Conservation (phyloP, 2,797 vertebrate species). For the Cyclura pinguis region DNA sequence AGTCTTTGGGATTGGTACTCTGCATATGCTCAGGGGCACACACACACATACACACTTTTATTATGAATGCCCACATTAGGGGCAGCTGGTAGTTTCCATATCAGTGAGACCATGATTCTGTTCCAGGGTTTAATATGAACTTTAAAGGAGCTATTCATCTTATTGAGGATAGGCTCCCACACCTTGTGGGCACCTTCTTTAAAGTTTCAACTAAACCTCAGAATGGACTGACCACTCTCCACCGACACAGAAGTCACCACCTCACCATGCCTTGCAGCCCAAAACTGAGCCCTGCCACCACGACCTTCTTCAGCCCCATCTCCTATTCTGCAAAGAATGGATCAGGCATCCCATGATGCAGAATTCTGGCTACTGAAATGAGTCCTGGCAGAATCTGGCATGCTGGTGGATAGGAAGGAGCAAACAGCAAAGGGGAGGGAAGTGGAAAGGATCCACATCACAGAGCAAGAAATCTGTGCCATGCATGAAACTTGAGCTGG, state of each 20-base stretch:
- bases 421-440: neutral
- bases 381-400: neutral
- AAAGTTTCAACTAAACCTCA: too few relatives aligned
- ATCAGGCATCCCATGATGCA: neutral
- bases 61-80: neutral
- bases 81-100: too few relatives aligned
- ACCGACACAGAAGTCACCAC: too few relatives aligned
- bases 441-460: rapidly evolving
- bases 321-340: neutral
- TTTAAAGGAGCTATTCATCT: too few relatives aligned
- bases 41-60: neutral
- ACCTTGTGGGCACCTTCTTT: too few relatives aligned
- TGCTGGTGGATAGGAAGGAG: neutral
- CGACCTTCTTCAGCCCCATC: neutral
- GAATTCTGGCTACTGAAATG: too few relatives aligned
- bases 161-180: too few relatives aligned
- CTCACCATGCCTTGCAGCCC: too few relatives aligned
- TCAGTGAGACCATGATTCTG: too few relatives aligned
- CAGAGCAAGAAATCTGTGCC: neutral
- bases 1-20: neutral
- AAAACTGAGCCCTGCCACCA: neutral
- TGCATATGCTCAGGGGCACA: neutral
- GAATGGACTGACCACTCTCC: too few relatives aligned
- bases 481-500: neutral
- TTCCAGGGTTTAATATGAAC: too few relatives aligned